Conservation (phyloP, 2,113 vertebrate species). For the Acanthochromis polyacanthus region DNA sequence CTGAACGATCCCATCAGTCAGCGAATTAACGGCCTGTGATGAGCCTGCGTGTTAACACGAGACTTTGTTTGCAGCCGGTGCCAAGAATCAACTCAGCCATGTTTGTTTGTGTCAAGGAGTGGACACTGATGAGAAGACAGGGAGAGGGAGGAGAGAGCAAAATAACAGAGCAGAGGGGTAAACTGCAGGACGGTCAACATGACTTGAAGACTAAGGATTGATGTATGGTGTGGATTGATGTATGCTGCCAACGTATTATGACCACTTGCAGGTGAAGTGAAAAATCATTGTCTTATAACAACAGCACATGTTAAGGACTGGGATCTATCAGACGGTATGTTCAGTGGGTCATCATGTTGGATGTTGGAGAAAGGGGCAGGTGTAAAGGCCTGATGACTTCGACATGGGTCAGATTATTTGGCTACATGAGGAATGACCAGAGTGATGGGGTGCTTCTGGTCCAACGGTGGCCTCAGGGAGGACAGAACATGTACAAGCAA, state of each 20-base stretch:
- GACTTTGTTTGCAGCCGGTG: slow-evolving; percentile 46
- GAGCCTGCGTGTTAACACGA: slow-evolving; percentile 59
- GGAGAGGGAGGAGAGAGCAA: slow-evolving; percentile 4
- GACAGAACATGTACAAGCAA: too few species aligned
- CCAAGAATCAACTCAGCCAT: slow-evolving; percentile 56
- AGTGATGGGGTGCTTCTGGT: too few species aligned
- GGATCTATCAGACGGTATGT: too few species aligned
- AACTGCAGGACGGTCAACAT: background rate
- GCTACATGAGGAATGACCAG: too few species aligned
- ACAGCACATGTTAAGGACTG: background rate
- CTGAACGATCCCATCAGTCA: slow-evolving; percentile 72
- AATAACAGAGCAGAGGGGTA: slow-evolving; percentile 19
- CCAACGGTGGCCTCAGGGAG: too few species aligned
- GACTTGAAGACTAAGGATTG: background rate
- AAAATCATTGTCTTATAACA: background rate
- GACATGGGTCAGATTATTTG: too few species aligned
- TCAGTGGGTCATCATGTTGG: too few species aligned
- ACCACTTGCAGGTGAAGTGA: background rate
- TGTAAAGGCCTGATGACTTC: too few species aligned
- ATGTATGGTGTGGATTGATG: background rate
- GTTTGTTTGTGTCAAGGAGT: slow-evolving; percentile 65
- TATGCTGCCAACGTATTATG: background rate
- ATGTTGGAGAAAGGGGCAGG: too few species aligned
- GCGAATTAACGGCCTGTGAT: slow-evolving; percentile 69
- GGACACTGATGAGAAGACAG: slow-evolving; percentile 43